Base-by-base conservation (phyloP, 92 coral and sea anemone genomes). In the Parazoanthus darwini region DNA sequence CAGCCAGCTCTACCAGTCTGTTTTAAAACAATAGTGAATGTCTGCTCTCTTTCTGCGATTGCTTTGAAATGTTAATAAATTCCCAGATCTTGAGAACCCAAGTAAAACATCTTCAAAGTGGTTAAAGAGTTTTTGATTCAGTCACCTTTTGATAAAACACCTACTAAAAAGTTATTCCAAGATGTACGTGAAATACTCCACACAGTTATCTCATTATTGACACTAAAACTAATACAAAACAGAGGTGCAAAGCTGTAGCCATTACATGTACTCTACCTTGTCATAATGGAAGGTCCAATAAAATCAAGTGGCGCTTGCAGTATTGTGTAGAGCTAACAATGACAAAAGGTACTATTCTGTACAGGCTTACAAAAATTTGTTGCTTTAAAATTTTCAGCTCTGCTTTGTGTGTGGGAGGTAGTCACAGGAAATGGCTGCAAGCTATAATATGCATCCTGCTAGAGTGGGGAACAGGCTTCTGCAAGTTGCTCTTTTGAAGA, bases 401-500 rank as follows among this genome's bases (percentile, higher is more conserved):
- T 63, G n/a, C 70, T 22, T 74, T 0, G 22, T 74, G 5, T 74
- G 20, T 75, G 79, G 29, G 79, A 35, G 79, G 79, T 39, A 42
- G n/a, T 4, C 25, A 38, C 86, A 82, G 86, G 73, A 43, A 82
- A 82, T 66, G 35, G 37, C 79, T 18, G 78, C 20, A 54, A 76
- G n/a, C 43, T 84, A 25, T 66, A 48, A 51, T 22, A 43, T n/a
- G 20, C 36, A 22, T 39, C 59, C 79, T 76, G 51, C 79, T 76
- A 33, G 15, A n/a, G 7, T n/a, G 42, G 79, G 77, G 39, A 70
- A 70, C 87, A 33, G 23, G 78, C 59, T 84, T 84, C 36, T 84
- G 87, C 78, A 81, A 81, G 78, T 84, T 43, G 35, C 75, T 72
- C 66, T 29, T 5, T 39, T 38, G 70, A 8, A 39, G 79, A 76